Base-by-base conservation (phyloP, 2,113 vertebrate species). In the Grus americana region DNA sequence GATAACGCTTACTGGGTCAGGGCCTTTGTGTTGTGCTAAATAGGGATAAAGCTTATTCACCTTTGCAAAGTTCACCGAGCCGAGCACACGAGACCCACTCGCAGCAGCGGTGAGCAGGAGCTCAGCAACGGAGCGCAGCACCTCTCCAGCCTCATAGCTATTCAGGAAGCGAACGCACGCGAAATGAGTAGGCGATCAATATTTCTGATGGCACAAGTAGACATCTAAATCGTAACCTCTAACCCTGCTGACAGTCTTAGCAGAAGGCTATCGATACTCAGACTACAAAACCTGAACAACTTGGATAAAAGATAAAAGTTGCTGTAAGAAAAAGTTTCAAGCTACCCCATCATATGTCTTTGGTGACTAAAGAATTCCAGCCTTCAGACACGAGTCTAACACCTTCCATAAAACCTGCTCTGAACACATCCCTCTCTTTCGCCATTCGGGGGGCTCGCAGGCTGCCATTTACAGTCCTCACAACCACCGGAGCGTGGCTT, bases 71-170 rank as follows among this genome's bases (percentile, higher is more conserved):
- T 36, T 46, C 47, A 14, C 3, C 0, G 26, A 32, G 76, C 57
- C 1, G 3, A n/a, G 61, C 65, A 11, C 4, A 1, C 7, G 2
- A 54, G 47, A 38, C 34, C 75, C 1, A 1, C 58, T 10, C 4
- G 5, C 17, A 26, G 78, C 12, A 0, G 59, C 4, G 2, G 21
- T 1, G n/a, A 9, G 50, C 42, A 10, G 34, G 58, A 42, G 75
- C 58, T 18, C 32, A 15, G 66, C 42, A 10, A 6, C 6, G 34
- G 58, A 42, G 75, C 58, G 15, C 32, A 15, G 66, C 62, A 24
- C 29, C 65, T 34, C 65, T 55, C 50, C 85, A 24, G 81, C 87
- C 88, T 42, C 68, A 6, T 2, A 2, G 4, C 6, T 2, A 22
- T 8, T 32, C 72, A 12, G 84, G 74, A 50, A 55, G 63, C 0